phyloP scores from a whole-genome alignment of 2,888 invertebrate genomes.

The Neria commutata region DNA sequence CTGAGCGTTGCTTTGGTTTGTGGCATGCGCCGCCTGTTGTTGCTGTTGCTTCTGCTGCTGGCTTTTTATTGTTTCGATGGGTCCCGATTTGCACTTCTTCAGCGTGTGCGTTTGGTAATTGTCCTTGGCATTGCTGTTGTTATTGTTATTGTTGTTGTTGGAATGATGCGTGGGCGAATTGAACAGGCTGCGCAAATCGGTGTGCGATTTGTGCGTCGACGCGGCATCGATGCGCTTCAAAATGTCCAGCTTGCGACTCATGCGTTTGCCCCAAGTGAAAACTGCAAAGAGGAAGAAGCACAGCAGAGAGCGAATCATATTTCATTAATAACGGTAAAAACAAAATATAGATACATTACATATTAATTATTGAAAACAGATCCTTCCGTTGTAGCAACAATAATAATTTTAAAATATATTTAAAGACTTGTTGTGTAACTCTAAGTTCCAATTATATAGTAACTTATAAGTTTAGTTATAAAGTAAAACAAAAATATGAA shows the following conservation, averaged over 20 bases:
- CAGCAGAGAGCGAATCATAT: no score
- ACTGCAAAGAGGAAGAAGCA: conserved; percentile 64
- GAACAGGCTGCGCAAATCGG: conserved; percentile 62
- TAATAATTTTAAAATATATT: no score
- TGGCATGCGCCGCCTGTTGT: conserved; percentile 30
- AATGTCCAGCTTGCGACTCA: conserved; percentile 79
- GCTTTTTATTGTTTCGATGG: conserved; percentile 64
- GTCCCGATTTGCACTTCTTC: conserved; percentile 66
- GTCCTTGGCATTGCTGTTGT: conserved; percentile 30
- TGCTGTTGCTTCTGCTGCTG: conserved; percentile 41
- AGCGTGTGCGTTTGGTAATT: conserved; percentile 51
- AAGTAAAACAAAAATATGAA: no score
- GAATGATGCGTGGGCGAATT: conserved; percentile 46
- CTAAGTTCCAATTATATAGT: no score
- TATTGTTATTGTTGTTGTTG: conserved; percentile 38
- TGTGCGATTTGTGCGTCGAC: conserved; percentile 64
- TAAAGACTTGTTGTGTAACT: no score
- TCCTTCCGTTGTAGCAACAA: no score
- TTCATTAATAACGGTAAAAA: no score
- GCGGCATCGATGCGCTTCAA: conserved; percentile 68
- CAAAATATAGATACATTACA: no score
- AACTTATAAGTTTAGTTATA: no score
- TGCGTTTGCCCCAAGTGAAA: conserved; percentile 78
- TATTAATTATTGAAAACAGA: no score
- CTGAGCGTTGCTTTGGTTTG: conserved; percentile 44